phyloP scores from a whole-genome alignment of 2,797 vertebrate genomes.

The Scomberomorus guttatus region DNA sequence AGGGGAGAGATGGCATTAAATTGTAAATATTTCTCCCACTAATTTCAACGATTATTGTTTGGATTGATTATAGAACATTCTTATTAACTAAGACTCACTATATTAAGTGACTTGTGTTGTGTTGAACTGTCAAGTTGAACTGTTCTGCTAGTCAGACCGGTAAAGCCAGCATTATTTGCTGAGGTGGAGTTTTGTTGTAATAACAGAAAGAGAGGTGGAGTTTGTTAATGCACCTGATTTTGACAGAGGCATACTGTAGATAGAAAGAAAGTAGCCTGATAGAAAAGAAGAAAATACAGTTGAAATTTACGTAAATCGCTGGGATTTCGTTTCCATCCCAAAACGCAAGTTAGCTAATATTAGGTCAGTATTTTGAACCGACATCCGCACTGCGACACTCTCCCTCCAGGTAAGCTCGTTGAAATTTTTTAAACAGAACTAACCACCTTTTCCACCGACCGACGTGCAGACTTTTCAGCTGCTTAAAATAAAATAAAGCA shows the following conservation, averaged over 20 bases:
- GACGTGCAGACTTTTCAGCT: not conserved
- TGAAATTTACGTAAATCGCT: not conserved
- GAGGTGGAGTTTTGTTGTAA: conserved; percentile 60
- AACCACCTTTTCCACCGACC: not conserved
- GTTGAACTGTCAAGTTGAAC: not conserved
- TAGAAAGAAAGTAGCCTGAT: not conserved
- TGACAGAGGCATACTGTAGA: not conserved
- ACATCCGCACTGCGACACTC: not conserved
- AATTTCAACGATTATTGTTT: too few species aligned
- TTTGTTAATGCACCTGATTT: conserved; percentile 23
- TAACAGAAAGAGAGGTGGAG: conserved; percentile 18
- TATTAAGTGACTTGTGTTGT: not conserved
- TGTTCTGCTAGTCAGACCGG: conserved; percentile 59
- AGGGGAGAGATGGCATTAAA: too few species aligned
- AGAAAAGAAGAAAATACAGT: not conserved
- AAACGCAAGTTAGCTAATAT: not conserved
- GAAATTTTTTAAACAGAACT: not conserved
- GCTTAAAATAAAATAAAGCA: not conserved
- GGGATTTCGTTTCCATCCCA: not conserved
- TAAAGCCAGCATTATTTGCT: conserved; percentile 53
- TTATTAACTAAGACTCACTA: too few species aligned
- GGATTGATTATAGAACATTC: too few species aligned
- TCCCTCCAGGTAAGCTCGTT: conserved; percentile 36
- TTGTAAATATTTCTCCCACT: too few species aligned
- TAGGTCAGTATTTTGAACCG: not conserved